Percentiles rank a stretch among this genome's conserved stretches.
Evolutionary conservation across 2,797 vertebrate species (phyloP).

Genomic region (Erithacus rubecula): DNA sequence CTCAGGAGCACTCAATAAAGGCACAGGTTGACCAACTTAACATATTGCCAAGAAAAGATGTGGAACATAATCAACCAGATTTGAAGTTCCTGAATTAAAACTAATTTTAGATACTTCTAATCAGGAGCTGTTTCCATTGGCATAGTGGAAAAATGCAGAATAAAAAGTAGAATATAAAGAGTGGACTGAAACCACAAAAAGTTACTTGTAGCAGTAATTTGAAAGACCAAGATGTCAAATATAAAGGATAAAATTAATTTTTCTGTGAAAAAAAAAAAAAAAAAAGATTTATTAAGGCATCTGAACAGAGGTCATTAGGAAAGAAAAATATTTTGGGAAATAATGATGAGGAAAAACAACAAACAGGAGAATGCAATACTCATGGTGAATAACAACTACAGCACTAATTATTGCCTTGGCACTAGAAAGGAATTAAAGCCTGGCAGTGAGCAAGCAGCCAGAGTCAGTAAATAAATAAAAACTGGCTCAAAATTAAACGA

Average conservation of each 20-base stretch:
- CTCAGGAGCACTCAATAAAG: background rate
- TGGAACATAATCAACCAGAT: background rate
- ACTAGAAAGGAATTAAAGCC: background rate
- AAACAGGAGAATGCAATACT: background rate
- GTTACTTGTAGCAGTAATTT: background rate
- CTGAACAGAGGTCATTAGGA: background rate
- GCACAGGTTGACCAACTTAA: background rate
- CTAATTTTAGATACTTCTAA: background rate
- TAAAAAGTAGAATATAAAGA: background rate
- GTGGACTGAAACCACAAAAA: background rate
- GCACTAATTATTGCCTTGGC: background rate
- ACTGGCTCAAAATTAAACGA: background rate
- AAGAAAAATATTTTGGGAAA: background rate
- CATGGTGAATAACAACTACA: background rate
- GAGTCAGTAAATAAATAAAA: background rate
- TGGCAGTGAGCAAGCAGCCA: background rate
- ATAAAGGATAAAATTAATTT: background rate
- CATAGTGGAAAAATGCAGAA: background rate
- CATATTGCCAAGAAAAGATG: accelerated
- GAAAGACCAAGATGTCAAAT: background rate
- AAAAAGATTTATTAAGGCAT: background rate
- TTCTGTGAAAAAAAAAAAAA: background rate
- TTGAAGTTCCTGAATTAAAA: background rate
- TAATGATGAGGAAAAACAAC: background rate
- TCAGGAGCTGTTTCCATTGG: background rate